These are phyloP conservation scores for Agapornis roseicollis DNA, from an alignment of 2,113 vertebrate species.

Conservation along the genomic window DNA sequence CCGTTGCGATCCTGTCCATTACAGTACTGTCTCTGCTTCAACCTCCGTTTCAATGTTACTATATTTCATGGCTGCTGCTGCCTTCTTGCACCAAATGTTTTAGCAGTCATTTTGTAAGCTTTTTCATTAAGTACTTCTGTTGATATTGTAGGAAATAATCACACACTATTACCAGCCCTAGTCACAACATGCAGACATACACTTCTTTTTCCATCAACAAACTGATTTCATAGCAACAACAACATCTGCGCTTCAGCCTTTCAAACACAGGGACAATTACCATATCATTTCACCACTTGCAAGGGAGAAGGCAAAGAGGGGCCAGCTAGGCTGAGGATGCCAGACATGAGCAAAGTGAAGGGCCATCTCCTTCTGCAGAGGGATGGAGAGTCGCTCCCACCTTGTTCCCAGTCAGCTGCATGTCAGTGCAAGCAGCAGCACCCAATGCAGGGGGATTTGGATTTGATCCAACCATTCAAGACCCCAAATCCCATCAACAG, in stretches of 20 bases:
- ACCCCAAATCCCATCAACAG: not conserved
- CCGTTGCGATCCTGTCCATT: not conserved
- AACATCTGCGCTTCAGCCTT: not conserved
- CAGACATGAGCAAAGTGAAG: not conserved
- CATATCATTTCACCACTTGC: not conserved
- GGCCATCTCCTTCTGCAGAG: not conserved
- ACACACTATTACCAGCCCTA: not conserved
- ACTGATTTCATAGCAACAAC: not conserved
- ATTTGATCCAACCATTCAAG: fast-evolving
- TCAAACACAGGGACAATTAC: not conserved
- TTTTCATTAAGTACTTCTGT: not conserved
- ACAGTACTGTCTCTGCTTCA: not conserved
- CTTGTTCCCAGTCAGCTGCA: not conserved
- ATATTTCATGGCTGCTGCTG: not conserved
- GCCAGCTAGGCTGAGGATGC: not conserved
- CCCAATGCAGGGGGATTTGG: fast-evolving
- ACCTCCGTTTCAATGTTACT: no score
- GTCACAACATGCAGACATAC: not conserved
- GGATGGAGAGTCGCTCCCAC: fast-evolving
- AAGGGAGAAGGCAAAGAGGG: not conserved
- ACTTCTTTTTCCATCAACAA: not conserved
- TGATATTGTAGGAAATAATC: not conserved
- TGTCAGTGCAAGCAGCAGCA: not conserved
- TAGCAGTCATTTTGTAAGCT: not conserved
- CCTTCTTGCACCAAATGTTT: not conserved